Evolutionary conservation across 2,888 invertebrate genomes (phyloP).

Genomic region (Coelopa pilipes): DNA sequence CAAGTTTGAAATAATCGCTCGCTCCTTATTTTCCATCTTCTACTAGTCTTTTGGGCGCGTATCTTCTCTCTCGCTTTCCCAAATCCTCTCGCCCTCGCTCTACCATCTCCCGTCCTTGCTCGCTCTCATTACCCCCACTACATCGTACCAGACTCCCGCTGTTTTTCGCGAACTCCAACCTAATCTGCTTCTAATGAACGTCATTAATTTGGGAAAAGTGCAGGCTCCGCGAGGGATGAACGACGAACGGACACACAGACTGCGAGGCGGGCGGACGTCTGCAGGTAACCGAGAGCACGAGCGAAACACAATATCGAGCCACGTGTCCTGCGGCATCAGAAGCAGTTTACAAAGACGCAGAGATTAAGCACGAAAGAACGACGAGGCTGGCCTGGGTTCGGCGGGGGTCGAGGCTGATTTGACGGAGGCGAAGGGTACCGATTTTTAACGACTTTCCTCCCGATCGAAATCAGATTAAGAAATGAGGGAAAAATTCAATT

Average conservation of each 20-base stretch:
- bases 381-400: not conserved
- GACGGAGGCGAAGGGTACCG: slow-evolving; percentile 22
- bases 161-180: slow-evolving; percentile 47
- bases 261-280: slow-evolving; percentile 24
- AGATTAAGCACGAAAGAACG: not conserved
- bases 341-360: slow-evolving; percentile 27
- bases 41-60: too few relatives aligned
- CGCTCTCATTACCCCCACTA: too few relatives aligned
- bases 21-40: too few relatives aligned
- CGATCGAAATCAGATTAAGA: slow-evolving; percentile 61
- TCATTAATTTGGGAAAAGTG: slow-evolving; percentile 50
- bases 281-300: slow-evolving; percentile 1
- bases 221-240: slow-evolving; percentile 14
- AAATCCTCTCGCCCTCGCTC: too few relatives aligned
- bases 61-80: not conserved
- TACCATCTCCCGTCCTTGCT: too few relatives aligned
- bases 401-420: not conserved
- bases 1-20: slow-evolving; percentile 4
- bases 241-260: slow-evolving; percentile 27
- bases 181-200: slow-evolving; percentile 56
- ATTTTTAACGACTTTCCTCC: slow-evolving; percentile 39
- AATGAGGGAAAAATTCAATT: slow-evolving; percentile 59
- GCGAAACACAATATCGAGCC: slow-evolving; percentile 4
- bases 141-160: too few relatives aligned
- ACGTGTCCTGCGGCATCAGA: slow-evolving; percentile 22